phyloP scores from a whole-genome alignment of 1,140 invertebrate species.

The Drosophila obscura region DNA sequence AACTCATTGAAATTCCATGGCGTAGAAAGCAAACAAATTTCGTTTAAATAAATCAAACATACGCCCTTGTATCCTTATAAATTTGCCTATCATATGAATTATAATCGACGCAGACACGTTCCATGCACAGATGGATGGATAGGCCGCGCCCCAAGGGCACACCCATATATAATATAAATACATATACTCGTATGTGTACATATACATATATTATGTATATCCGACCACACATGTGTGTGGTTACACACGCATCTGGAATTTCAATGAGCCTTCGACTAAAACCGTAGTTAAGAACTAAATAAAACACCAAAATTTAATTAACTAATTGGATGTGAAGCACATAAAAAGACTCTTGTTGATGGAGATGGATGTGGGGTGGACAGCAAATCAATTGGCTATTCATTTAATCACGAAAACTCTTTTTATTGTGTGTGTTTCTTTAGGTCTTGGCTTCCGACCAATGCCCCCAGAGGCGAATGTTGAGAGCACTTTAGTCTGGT shows the following conservation, averaged over 20 bases:
- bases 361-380: no score
- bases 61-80: neutral
- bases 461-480: slow-evolving; percentile 94
- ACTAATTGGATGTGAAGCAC: slow-evolving; percentile 38
- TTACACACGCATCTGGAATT: slow-evolving; percentile 7
- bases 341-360: slow-evolving; percentile 1
- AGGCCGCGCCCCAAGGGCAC: neutral
- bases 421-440: neutral
- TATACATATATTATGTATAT: no score
- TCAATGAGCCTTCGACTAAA: no score
- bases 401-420: slow-evolving; percentile 5
- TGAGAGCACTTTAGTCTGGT: slow-evolving; percentile 97
- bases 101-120: no score
- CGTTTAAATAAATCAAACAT: slow-evolving; percentile 4
- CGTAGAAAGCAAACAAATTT: neutral
- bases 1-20: no score
- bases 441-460: slow-evolving; percentile 95
- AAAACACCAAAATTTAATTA: slow-evolving; percentile 50
- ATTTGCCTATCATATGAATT: neutral
- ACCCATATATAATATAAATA: no score
- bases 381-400: slow-evolving; percentile 15
- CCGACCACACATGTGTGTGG: no score
- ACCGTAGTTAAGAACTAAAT: neutral
- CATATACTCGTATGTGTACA: no score
- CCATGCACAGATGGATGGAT: no score